Conservation (phyloP, 2,113 vertebrate species). For the Panthera leo region DNA sequence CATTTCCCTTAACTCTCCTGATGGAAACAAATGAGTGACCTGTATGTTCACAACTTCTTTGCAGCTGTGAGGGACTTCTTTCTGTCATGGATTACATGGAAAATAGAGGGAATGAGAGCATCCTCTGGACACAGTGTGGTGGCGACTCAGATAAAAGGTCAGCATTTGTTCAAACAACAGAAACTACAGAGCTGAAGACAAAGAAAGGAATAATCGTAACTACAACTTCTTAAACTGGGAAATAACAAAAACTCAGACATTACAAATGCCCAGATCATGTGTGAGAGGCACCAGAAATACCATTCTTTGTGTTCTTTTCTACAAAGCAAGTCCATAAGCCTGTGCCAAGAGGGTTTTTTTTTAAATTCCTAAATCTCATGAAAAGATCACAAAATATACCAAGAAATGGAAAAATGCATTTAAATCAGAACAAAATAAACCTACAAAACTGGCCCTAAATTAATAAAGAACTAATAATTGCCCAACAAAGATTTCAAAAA, state of each 20-base stretch:
- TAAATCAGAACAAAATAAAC: neutral
- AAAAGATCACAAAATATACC: neutral
- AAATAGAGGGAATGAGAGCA: neutral
- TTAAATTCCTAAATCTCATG: neutral
- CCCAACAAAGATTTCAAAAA: neutral
- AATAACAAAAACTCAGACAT: neutral
- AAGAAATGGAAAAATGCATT: neutral
- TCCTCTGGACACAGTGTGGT: neutral
- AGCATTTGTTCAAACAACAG: neutral
- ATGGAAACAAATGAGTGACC: neutral
- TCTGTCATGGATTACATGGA: neutral
- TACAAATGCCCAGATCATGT: neutral
- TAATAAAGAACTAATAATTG: neutral
- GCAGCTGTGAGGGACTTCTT: neutral
- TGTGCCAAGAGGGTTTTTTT: neutral
- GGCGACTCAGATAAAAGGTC: neutral
- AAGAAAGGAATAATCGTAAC: neutral
- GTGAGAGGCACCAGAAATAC: neutral
- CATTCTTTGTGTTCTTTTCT: neutral
- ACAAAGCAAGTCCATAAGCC: neutral
- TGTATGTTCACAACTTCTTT: neutral
- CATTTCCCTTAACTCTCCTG: neutral
- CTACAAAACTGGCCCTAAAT: neutral
- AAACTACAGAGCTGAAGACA: neutral
- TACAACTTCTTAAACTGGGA: neutral